phyloP scores from a whole-genome alignment of 2,797 vertebrate species.

The Pantherophis vulpinus region DNA sequence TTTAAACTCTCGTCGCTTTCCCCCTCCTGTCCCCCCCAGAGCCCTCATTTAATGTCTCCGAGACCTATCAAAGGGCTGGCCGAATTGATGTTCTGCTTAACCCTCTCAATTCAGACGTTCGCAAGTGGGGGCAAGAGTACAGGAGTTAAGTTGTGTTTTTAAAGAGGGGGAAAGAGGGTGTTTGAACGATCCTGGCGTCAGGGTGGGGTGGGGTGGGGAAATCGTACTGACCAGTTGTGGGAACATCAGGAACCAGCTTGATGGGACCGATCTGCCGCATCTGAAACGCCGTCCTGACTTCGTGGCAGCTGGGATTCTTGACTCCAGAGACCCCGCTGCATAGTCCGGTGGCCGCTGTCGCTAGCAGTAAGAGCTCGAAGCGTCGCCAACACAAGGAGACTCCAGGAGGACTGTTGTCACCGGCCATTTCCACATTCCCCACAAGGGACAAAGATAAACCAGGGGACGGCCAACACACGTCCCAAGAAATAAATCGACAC shows the following conservation, averaged over 20 bases:
- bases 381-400: conserved; percentile 31
- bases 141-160: no score
- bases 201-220: not conserved
- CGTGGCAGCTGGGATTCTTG: conserved; percentile 84
- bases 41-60: no score
- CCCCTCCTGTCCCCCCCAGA: not conserved
- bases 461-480: conserved; percentile 19
- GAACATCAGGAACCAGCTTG: conserved; percentile 86
- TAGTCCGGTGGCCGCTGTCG: conserved; percentile 39
- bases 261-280: conserved; percentile 84
- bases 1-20: not conserved
- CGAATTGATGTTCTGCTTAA: no score
- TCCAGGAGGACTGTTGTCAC: conserved; percentile 9
- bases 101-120: not conserved
- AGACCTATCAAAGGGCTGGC: not conserved
- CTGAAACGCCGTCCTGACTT: conserved; percentile 89
- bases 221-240: conserved; percentile 81
- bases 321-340: conserved; percentile 35
- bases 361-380: conserved; percentile 43
- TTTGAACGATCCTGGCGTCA: not conserved
- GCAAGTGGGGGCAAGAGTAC: not conserved
- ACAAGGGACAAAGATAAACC: conserved; percentile 26
- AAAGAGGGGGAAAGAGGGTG: no score
- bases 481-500: not conserved
- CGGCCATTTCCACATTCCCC: conserved; percentile 47